phyloP scores from a whole-genome alignment of 2,797 vertebrate species.

The Platyrinchus mystaceus region DNA sequence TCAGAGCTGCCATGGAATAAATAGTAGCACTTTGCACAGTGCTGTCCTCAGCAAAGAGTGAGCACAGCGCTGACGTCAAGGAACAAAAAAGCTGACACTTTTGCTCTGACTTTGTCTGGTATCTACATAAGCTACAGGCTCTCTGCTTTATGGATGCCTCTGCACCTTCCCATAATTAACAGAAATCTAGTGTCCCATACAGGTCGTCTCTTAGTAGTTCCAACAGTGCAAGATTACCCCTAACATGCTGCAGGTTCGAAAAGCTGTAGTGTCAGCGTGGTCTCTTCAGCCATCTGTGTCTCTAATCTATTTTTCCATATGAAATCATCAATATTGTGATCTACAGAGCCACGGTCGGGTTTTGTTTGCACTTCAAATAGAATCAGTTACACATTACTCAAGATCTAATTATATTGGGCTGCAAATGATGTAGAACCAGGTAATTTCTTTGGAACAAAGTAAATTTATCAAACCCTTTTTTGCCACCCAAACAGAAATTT shows the following conservation, averaged over 20 bases:
- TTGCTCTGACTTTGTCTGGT: neutral
- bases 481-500: neutral
- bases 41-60: conserved; percentile 1
- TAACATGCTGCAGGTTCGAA: neutral
- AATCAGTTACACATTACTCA: neutral
- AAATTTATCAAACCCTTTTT: neutral
- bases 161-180: neutral
- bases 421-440: neutral
- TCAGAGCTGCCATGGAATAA: conserved; percentile 21
- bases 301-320: neutral
- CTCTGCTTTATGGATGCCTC: neutral
- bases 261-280: neutral
- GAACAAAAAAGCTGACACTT: neutral
- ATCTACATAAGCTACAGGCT: neutral
- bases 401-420: neutral
- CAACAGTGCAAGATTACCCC: neutral
- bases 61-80: neutral
- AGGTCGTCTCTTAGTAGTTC: neutral
- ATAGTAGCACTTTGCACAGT: neutral
- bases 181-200: neutral
- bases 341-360: neutral
- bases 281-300: neutral
- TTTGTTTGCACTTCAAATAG: conserved; percentile 1
- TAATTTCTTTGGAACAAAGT: neutral
- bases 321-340: conserved; percentile 25